Conservation (phyloP, 2,113 vertebrate species). For the Macaca nemestrina region DNA sequence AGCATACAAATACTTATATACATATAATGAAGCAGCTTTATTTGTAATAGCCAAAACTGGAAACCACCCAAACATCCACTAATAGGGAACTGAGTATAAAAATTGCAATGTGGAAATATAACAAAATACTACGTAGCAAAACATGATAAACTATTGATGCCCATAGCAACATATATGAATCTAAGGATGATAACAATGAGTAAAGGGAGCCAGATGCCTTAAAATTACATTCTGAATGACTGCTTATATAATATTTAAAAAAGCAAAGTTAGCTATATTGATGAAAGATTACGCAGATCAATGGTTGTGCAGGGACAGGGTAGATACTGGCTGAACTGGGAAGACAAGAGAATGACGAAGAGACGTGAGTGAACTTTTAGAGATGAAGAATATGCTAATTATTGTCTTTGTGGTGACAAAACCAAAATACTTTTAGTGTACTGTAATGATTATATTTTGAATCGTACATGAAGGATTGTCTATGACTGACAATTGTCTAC, state of each 20-base stretch:
- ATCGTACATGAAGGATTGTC: conserved; percentile 2
- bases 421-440: background rate
- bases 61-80: background rate
- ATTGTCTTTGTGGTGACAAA: background rate
- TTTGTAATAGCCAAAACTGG: background rate
- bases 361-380: background rate
- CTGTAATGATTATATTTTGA: background rate
- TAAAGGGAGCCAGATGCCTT: background rate
- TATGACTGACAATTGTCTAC: background rate
- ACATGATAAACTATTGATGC: background rate
- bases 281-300: background rate
- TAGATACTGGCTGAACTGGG: background rate
- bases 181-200: background rate
- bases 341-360: background rate
- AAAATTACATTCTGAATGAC: background rate
- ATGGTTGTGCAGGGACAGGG: background rate
- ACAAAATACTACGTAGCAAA: background rate
- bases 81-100: background rate
- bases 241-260: background rate
- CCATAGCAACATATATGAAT: background rate
- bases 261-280: background rate
- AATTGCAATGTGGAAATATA: background rate
- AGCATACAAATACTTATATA: background rate
- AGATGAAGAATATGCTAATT: background rate
- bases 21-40: background rate